Conservation (phyloP, 2,113 vertebrate species). For the Nipponia nippon region DNA sequence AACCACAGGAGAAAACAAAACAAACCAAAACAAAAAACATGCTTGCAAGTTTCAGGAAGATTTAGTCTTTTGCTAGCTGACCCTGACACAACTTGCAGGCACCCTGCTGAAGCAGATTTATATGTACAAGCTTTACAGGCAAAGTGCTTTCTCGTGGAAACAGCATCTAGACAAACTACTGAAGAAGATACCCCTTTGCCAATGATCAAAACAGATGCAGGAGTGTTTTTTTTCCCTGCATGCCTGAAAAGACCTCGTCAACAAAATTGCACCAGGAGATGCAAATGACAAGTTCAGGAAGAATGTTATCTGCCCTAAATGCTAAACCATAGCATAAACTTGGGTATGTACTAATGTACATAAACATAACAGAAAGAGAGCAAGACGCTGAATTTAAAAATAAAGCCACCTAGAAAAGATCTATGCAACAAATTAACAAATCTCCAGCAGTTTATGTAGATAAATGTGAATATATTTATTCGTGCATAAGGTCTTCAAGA, state of each 20-base stretch:
- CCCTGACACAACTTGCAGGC: not conserved
- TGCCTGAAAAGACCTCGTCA: conserved; percentile 26
- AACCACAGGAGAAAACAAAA: not conserved
- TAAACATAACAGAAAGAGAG: not conserved
- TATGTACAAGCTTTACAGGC: not conserved
- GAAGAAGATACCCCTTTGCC: not conserved
- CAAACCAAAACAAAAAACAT: not conserved
- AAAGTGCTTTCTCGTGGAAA: not conserved
- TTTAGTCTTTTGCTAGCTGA: not conserved
- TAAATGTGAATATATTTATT: not conserved
- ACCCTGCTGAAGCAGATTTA: not conserved
- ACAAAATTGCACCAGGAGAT: conserved; percentile 20
- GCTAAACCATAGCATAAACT: not conserved
- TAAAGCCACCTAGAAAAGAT: not conserved
- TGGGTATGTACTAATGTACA: not conserved
- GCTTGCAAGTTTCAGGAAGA: not conserved
- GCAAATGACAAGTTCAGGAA: not conserved
- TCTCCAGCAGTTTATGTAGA: not conserved
- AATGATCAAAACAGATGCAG: not conserved
- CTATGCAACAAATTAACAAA: not conserved
- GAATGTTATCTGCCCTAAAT: not conserved
- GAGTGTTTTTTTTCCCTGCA: not conserved
- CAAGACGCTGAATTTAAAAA: not conserved
- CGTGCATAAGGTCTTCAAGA: not conserved
- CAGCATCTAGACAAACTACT: not conserved